Evolutionary conservation across 2,113 vertebrate species (phyloP).

Genomic region (Oryzias curvinotus): DNA sequence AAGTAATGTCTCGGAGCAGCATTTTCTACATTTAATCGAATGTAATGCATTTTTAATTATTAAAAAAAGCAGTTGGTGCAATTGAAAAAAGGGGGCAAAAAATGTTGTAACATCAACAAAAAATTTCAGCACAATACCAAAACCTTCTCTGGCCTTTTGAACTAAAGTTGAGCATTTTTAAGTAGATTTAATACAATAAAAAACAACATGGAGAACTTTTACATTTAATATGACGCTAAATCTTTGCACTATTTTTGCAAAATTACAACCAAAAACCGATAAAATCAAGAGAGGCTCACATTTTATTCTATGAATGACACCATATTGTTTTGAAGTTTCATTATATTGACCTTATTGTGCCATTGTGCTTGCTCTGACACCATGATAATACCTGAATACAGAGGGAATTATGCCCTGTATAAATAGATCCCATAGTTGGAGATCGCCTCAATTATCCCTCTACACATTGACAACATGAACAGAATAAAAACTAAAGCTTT

Average conservation of each 20-base stretch:
- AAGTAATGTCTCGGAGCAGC: constrained; percentile 29
- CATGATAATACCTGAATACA: constrained; percentile 78
- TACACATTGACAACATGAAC: constrained; percentile 73
- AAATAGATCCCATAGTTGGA: constrained; percentile 77
- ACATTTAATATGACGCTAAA: too few species aligned
- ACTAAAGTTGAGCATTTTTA: neutral
- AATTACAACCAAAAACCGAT: constrained; percentile 36
- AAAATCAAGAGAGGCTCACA: constrained; percentile 54
- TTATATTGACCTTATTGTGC: constrained; percentile 81
- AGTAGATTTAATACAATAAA: neutral
- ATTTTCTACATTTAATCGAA: neutral
- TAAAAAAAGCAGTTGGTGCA: neutral
- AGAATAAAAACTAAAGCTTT: constrained; percentile 73
- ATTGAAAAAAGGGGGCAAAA: too few species aligned
- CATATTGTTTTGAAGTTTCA: constrained; percentile 79
- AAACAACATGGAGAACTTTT: neutral
- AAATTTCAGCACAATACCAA: too few species aligned
- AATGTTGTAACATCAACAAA: neutral
- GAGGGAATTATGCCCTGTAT: constrained; percentile 77
- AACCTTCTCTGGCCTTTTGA: too few species aligned
- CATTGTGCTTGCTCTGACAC: constrained; percentile 76
- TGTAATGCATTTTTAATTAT: neutral
- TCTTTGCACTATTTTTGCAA: too few species aligned
- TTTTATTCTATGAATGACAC: constrained; percentile 67
- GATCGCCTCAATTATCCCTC: constrained; percentile 76